A percentile compares a stretch with the other conserved stretches of the same genome.
These are phyloP conservation scores for Habrosyne pyritoides DNA, from an alignment of 2,888 invertebrate genomes.

Conservation along the genomic window DNA sequence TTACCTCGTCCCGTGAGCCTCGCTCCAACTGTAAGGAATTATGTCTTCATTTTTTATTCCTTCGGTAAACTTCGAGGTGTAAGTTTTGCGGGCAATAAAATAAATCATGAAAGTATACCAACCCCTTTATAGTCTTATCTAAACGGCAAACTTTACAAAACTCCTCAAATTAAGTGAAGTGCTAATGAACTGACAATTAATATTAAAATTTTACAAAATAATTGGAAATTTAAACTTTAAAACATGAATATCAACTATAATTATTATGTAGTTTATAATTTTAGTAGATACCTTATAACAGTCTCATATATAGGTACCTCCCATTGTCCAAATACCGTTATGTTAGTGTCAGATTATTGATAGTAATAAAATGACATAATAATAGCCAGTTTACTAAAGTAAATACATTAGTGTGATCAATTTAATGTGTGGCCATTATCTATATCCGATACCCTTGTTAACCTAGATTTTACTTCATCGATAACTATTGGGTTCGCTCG, in stretches of 20 bases:
- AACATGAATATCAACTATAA: no score
- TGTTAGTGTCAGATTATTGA: no score
- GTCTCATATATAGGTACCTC: no score
- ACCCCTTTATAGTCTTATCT: neutral
- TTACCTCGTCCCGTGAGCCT: neutral
- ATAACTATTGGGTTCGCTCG: neutral
- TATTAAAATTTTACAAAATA: no score
- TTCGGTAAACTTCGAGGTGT: neutral
- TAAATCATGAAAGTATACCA: neutral
- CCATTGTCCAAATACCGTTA: no score
- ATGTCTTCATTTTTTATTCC: slow-evolving; percentile 3
- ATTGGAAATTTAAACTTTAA: no score
- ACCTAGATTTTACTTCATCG: neutral
- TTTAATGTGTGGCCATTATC: neutral
- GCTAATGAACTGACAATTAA: no score
- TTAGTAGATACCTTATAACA: no score
- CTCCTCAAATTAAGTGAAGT: neutral
- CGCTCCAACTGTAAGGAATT: neutral
- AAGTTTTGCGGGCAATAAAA: neutral
- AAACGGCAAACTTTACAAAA: neutral
- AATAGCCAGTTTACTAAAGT: neutral
- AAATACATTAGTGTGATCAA: neutral
- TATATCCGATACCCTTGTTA: neutral
- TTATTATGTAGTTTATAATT: no score
- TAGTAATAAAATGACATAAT: no score